Conservation (phyloP, 2,888 invertebrate species). For the Netelia virgata region DNA sequence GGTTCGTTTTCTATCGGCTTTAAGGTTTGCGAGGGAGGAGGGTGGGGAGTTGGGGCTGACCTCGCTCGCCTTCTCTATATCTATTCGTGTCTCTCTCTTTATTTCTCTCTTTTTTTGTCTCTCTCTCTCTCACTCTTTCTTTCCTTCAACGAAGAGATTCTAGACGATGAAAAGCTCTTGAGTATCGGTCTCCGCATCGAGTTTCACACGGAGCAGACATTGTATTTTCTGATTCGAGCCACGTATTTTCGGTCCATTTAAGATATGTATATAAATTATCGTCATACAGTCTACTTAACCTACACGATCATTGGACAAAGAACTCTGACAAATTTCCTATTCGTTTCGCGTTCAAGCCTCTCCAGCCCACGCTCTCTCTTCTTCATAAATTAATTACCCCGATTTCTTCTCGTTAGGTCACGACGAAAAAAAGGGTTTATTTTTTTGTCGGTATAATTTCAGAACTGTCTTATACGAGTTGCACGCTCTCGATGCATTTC, state of each 20-base stretch:
- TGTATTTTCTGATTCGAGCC: conserved; percentile 43
- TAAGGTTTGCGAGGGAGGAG: conserved; percentile 26
- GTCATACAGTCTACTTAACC: conserved; percentile 2
- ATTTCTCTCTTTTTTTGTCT: conserved; percentile 22
- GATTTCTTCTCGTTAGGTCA: too few relatives aligned
- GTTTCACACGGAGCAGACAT: conserved; percentile 32
- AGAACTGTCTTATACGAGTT: too few relatives aligned
- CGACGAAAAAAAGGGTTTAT: too few relatives aligned
- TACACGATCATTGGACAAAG: conserved; percentile 28
- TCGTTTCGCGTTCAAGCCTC: conserved; percentile 2
- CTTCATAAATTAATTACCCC: background rate
- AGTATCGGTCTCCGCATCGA: conserved; percentile 24
- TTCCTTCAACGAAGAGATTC: background rate
- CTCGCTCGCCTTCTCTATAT: conserved; percentile 49
- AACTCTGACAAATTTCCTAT: conserved; percentile 33
- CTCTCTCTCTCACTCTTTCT: conserved; percentile 4
- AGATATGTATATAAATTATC: conserved; percentile 33
- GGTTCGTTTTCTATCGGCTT: conserved; percentile 54
- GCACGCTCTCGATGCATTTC: too few relatives aligned
- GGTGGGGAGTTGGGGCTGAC: conserved; percentile 14
- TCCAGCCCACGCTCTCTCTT: too few relatives aligned
- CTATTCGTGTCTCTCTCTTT: conserved; percentile 34
- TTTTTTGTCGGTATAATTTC: too few relatives aligned
- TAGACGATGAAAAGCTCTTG: conserved; percentile 47
- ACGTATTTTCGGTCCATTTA: conserved; percentile 33